These are phyloP conservation scores for Latrodectus elegans DNA, from an alignment of 2,888 invertebrate species.

Conservation along the genomic window DNA sequence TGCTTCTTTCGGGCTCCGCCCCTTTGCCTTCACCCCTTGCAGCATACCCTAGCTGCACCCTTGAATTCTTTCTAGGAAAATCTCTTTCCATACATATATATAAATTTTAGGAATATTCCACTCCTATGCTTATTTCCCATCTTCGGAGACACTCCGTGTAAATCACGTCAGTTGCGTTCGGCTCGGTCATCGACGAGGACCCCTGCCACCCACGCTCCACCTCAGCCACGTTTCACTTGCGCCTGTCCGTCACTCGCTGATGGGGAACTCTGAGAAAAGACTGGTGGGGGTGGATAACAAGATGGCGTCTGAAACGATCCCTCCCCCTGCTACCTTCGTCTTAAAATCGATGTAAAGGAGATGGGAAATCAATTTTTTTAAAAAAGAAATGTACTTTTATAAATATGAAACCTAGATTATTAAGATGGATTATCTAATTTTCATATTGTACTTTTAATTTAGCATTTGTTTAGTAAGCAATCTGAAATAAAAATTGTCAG, in stretches of 20 bases:
- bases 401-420: conserved; percentile 12
- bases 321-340: conserved; percentile 14
- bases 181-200: conserved; percentile 47
- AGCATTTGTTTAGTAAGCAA: no score
- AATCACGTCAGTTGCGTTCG: conserved; percentile 56
- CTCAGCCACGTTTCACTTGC: conserved; percentile 2
- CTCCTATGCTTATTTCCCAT: conserved; percentile 59
- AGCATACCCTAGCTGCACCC: neutral
- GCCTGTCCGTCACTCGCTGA: conserved; percentile 59
- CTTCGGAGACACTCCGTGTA: conserved; percentile 62
- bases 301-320: conserved; percentile 40
- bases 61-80: conserved; percentile 38
- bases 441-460: no score
- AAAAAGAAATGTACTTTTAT: conserved; percentile 7
- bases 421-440: conserved; percentile 14
- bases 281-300: conserved; percentile 36
- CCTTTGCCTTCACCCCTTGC: conserved; percentile 11
- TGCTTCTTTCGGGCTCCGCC: conserved; percentile 12
- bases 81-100: conserved; percentile 61
- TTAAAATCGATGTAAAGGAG: conserved; percentile 62
- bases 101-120: conserved; percentile 43
- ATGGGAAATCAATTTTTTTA: conserved; percentile 11
- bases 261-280: neutral
- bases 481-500: no score
- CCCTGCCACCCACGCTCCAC: conserved; percentile 6